Conservation (phyloP, 2,113 vertebrate genomes). For the Petrocephalus microphthalmus region DNA sequence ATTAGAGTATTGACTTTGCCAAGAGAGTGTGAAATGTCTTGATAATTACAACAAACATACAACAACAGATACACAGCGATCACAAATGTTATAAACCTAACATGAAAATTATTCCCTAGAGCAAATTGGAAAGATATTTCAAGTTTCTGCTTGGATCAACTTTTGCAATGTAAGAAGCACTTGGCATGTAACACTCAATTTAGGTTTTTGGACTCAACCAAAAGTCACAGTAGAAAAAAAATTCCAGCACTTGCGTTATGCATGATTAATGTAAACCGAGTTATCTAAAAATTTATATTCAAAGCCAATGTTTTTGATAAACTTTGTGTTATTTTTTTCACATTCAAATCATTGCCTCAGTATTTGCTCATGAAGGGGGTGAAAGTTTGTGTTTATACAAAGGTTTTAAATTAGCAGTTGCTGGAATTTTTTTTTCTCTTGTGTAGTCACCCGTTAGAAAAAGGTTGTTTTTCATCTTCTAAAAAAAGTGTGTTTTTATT, state of each 20-base stretch:
- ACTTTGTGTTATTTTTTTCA: background rate
- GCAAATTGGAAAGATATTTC: background rate
- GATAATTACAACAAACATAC: background rate
- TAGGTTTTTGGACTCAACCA: background rate
- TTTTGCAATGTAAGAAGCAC: background rate
- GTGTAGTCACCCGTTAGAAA: background rate
- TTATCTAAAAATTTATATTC: constrained; percentile 1
- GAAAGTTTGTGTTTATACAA: background rate
- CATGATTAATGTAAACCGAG: background rate
- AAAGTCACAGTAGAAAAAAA: background rate
- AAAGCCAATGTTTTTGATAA: background rate
- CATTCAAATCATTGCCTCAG: background rate
- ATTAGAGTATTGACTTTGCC: background rate
- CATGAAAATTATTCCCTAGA: background rate
- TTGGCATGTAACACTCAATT: background rate
- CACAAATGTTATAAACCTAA: background rate
- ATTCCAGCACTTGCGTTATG: background rate
- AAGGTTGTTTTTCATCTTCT: constrained; percentile 1
- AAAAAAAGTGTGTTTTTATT: background rate
- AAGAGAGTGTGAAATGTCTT: background rate
- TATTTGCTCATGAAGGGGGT: background rate
- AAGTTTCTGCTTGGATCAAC: background rate
- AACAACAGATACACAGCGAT: background rate
- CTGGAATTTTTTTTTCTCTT: background rate
- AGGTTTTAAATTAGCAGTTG: background rate